Evolutionary conservation across 2,888 invertebrate species (phyloP).

Genomic region (Aphrophora alni): DNA sequence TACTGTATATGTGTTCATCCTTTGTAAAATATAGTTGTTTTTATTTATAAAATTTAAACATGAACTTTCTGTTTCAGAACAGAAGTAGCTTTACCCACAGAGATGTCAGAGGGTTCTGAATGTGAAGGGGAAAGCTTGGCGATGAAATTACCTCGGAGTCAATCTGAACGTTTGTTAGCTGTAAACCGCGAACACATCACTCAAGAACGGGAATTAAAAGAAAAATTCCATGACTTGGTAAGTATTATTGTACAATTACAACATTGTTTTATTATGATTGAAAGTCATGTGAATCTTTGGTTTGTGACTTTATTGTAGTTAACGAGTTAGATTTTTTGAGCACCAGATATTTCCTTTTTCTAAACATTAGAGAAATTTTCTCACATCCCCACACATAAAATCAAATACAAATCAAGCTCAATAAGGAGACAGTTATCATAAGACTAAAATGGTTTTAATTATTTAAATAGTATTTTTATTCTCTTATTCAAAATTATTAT

Average conservation of each 20-base stretch:
- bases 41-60: no score
- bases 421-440: no score
- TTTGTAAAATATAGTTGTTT: no score
- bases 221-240: conserved; percentile 81
- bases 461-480: no score
- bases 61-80: conserved; percentile 54
- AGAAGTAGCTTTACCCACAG: conserved; percentile 54
- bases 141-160: conserved; percentile 65
- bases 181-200: conserved; percentile 71
- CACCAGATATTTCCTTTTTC: not conserved
- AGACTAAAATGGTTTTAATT: no score
- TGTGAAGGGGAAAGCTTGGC: conserved; percentile 60
- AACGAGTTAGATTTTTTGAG: not conserved
- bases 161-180: conserved; percentile 68
- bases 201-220: conserved; percentile 76
- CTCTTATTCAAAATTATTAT: no score
- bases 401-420: no score
- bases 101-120: conserved; percentile 61
- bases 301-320: not conserved
- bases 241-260: conserved; percentile 49
- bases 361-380: no score
- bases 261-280: no score
- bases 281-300: not conserved
- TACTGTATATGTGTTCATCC: no score
- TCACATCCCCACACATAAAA: no score